Evolutionary conservation across 1,140 invertebrate genomes (phyloP).

Genomic region (Drosophila micromelanica): DNA sequence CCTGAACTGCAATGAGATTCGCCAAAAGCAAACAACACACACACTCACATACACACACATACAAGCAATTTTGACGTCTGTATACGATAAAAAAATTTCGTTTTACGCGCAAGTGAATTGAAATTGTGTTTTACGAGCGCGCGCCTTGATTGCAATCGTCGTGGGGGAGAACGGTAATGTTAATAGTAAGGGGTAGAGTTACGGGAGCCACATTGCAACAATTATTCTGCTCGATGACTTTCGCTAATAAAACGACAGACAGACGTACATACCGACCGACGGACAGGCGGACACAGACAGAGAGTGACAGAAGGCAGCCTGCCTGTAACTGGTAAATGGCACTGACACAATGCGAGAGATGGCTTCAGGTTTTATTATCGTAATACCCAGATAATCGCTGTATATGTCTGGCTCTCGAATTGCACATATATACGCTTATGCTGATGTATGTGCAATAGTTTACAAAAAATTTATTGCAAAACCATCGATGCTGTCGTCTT

Average conservation of each 20-base stretch:
- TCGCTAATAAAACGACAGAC: constrained; percentile 76
- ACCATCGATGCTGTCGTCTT: constrained; percentile 32
- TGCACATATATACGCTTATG: constrained; percentile 7
- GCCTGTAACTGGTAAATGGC: constrained; percentile 45
- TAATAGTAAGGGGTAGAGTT: constrained; percentile 24
- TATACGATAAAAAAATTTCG: constrained; percentile 51
- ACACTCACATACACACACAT: constrained; percentile 10
- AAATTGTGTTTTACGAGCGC: constrained; percentile 70
- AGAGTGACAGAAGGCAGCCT: constrained; percentile 17
- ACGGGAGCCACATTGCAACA: constrained; percentile 62
- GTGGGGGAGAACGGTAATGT: constrained; percentile 34
- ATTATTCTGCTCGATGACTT: constrained; percentile 82
- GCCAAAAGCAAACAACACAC: constrained; percentile 44
- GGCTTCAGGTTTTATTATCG: constrained; percentile 62
- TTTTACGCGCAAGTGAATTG: constrained; percentile 78
- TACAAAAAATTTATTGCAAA: constrained; percentile 63
- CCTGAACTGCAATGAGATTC: constrained; percentile 42
- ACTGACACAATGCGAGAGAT: constrained; percentile 49
- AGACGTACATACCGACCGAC: no score
- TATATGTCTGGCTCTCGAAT: constrained; percentile 34
- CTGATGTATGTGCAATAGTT: constrained; percentile 40
- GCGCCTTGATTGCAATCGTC: constrained; percentile 63
- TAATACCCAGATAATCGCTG: constrained; percentile 68
- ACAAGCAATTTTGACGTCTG: constrained; percentile 36
- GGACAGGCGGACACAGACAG: constrained; percentile 4